phyloP scores from a whole-genome alignment of 1,140 invertebrate species.

The Coenobita brevimanus region DNA sequence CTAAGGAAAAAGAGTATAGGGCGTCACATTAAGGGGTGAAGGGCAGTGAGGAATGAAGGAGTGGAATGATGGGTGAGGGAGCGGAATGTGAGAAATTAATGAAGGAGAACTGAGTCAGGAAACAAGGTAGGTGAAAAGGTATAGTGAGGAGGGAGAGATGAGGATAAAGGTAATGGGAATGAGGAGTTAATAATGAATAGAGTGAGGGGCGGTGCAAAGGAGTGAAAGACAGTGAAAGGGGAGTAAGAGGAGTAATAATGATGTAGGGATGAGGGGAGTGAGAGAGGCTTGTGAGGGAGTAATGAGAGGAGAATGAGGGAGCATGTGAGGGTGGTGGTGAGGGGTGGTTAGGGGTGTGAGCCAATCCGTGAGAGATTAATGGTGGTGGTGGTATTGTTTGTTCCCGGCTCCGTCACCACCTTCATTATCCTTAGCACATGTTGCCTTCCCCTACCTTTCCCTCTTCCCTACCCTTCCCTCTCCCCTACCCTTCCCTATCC shows the following conservation, averaged over 20 bases:
- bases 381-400: slow-evolving; percentile 34
- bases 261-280: background rate
- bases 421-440: slow-evolving; percentile 59
- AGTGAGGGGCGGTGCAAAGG: background rate
- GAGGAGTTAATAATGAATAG: background rate
- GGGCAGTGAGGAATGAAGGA: too few relatives aligned
- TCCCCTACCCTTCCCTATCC: too few relatives aligned
- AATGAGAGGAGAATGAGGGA: background rate
- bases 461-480: too few relatives aligned
- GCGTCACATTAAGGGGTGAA: too few relatives aligned
- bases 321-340: background rate
- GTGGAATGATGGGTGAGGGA: too few relatives aligned
- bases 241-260: too few relatives aligned
- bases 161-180: too few relatives aligned
- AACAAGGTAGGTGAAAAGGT: too few relatives aligned
- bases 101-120: too few relatives aligned
- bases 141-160: background rate
- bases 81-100: too few relatives aligned
- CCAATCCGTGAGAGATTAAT: slow-evolving; percentile 37
- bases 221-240: too few relatives aligned
- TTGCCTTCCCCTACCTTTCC: slow-evolving; percentile 16
- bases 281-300: background rate
- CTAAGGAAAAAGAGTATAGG: too few relatives aligned
- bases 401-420: slow-evolving; percentile 29
- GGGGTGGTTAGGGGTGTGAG: background rate